Base-by-base conservation (phyloP, 2,888 invertebrate genomes). In the Eupithecia pulchellata region DNA sequence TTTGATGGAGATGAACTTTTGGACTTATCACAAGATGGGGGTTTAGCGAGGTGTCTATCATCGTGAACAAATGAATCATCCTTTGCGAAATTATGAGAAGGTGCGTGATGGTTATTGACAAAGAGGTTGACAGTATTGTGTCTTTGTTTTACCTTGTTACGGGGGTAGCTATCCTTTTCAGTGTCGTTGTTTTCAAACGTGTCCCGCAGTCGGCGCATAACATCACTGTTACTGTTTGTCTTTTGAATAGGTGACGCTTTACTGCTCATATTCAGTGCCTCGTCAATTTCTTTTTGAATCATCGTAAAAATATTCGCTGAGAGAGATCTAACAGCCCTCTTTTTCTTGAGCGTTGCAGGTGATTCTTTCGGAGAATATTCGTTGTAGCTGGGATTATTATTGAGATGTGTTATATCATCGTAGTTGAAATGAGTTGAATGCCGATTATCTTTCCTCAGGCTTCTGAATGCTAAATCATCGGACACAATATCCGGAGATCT, bases 381-480 rank as follows among this genome's bases (percentile, higher is more conserved):
- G 68, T 79, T 84, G 78, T 92, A 86, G 72, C 81, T 86, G 75
- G 88, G 88, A 79, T 93, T 94, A 74, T 95, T 95, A 79, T 95
- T 94, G 57, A 93, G 87, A 76, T 93, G 88, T 60, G 86, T 91
- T 78, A 93, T 94, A 30, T 95, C 95, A 58, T 93, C 92, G 57
- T 88, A 90, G 72, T 92, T 90, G 61, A 92, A 93, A 29, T 95
- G 86, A 9, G 95, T 90, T 66, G 95, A 95, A 87, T 95, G 95
- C 78, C 95, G 94, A 69, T 95, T 93, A 90, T 98, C 98, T 89
- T 98, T 98, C 25, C 98, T 95, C 66, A 98, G 92, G 80, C 96
- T 97, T 80, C 98, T 95, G 83, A 97, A 98, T 0, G 98, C 98
- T 84, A 98, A 91, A 91, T 98, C 98, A 86, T 98, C 98, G 77